Percentiles rank a stretch among this genome's conserved stretches.
Conservation (phyloP, 2,797 vertebrate genomes). For the Lateolabrax maculatus region DNA sequence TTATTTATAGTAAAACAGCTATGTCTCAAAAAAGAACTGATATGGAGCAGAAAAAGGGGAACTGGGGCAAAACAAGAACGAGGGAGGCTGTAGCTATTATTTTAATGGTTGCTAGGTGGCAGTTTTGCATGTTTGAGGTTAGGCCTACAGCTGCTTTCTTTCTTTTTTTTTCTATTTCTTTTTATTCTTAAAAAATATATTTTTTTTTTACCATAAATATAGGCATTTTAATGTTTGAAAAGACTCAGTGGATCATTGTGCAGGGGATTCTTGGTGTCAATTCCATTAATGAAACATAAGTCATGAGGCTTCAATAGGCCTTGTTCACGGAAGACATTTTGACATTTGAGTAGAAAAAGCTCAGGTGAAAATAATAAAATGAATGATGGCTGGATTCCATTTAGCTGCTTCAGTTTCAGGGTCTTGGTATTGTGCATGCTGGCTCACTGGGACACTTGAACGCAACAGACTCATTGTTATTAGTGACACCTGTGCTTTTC, state of each 20-base stretch:
- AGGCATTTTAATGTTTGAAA: background rate
- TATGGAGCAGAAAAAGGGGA: constrained; percentile 58
- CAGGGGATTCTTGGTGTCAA: background rate
- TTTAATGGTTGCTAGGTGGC: constrained; percentile 35
- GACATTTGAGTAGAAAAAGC: background rate
- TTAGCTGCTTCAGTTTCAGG: background rate
- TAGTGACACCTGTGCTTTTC: background rate
- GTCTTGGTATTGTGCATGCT: background rate
- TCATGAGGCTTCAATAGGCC: background rate
- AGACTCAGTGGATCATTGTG: background rate
- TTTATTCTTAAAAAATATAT: background rate
- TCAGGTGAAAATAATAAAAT: background rate
- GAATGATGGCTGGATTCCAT: too few species aligned
- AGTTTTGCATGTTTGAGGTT: constrained; percentile 53
- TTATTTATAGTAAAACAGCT: constrained; percentile 73
- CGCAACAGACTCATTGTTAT: background rate
- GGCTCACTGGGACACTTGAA: background rate
- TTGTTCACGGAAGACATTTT: background rate
- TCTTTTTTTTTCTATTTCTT: background rate
- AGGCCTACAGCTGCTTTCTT: background rate
- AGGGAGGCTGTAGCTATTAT: constrained; percentile 36
- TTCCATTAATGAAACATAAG: background rate
- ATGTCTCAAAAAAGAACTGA: constrained; percentile 71
- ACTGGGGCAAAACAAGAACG: constrained; percentile 44
- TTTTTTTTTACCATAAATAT: background rate